A percentile compares a stretch with the other conserved stretches of the same genome.
Conservation (phyloP, 1,140 invertebrate species). For the Cydia strobilella region DNA sequence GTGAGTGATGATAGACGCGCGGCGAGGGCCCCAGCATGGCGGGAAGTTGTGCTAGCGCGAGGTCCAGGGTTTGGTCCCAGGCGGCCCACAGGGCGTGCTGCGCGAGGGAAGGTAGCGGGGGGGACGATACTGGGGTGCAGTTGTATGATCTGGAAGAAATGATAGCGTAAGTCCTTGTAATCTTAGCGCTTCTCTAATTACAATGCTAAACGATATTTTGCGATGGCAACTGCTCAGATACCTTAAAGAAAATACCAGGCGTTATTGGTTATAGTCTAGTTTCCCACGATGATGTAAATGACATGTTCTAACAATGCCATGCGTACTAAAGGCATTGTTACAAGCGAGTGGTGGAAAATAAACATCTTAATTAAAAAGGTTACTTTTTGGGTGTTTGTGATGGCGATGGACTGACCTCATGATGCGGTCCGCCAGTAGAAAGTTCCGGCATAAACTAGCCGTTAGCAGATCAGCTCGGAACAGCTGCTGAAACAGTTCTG, state of each 20-base stretch:
- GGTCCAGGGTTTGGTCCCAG: constrained; percentile 98
- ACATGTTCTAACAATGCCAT: too few species aligned
- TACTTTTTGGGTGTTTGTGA: too few species aligned
- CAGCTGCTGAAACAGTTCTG: constrained; percentile 96
- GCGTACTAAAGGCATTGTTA: too few species aligned
- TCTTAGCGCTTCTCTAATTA: too few species aligned
- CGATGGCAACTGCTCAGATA: too few species aligned
- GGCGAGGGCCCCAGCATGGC: constrained; percentile 85
- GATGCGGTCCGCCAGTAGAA: constrained; percentile 97
- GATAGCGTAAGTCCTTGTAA: background rate
- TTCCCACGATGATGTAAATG: too few species aligned
- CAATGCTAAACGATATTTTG: too few species aligned
- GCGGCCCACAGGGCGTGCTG: constrained; percentile 97
- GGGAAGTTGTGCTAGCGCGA: constrained; percentile 94
- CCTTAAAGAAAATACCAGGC: too few species aligned
- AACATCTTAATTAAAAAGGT: too few species aligned
- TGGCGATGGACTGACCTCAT: constrained; percentile 87
- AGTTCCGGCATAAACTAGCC: constrained; percentile 98
- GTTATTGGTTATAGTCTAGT: too few species aligned
- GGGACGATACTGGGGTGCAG: constrained; percentile 96
- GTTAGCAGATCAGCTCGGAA: constrained; percentile 99
- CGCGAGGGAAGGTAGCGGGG: constrained; percentile 93
- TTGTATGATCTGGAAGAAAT: constrained; percentile 87
- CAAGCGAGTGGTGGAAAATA: too few species aligned
- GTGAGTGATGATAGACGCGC: constrained; percentile 87